Evolutionary conservation across 1,140 invertebrate species (phyloP).

Genomic region (Holotrichia oblita): DNA sequence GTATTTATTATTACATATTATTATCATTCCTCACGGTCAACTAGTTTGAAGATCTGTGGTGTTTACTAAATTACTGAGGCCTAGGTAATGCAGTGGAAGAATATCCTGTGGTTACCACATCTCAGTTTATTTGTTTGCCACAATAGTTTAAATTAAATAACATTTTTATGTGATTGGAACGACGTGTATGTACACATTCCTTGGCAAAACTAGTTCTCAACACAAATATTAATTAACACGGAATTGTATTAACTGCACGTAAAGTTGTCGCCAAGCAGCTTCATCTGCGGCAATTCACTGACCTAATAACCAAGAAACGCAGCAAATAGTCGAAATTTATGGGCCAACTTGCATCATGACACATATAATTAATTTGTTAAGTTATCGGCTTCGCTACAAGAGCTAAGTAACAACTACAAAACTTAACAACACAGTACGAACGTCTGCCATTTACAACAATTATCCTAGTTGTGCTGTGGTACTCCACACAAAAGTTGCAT

Average conservation of each 20-base stretch:
- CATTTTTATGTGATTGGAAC: background rate
- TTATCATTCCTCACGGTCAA: no score
- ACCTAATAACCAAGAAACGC: constrained; percentile 34
- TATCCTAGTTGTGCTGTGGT: background rate
- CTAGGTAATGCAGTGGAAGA: no score
- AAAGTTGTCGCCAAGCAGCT: background rate
- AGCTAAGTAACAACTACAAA: constrained; percentile 8
- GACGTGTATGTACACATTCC: background rate
- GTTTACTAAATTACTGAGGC: no score
- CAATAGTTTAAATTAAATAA: background rate
- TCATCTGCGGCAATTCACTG: constrained; percentile 24
- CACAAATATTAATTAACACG: constrained; percentile 15
- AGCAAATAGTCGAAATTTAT: constrained; percentile 22
- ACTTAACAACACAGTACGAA: constrained; percentile 5
- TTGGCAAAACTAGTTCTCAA: background rate
- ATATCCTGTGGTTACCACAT: no score
- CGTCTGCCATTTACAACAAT: background rate
- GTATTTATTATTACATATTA: no score
- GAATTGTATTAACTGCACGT: constrained; percentile 19
- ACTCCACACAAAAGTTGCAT: background rate
- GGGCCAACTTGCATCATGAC: constrained; percentile 9
- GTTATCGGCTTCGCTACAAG: constrained; percentile 6
- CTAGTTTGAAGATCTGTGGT: no score
- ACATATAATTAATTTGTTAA: constrained; percentile 31
- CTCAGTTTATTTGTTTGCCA: no score